Percentiles rank a stretch among this genome's conserved stretches.
phyloP scores from a whole-genome alignment of 30 jellyfish, hydroid and myxozoan species.

The Nemopilema nomurai region DNA sequence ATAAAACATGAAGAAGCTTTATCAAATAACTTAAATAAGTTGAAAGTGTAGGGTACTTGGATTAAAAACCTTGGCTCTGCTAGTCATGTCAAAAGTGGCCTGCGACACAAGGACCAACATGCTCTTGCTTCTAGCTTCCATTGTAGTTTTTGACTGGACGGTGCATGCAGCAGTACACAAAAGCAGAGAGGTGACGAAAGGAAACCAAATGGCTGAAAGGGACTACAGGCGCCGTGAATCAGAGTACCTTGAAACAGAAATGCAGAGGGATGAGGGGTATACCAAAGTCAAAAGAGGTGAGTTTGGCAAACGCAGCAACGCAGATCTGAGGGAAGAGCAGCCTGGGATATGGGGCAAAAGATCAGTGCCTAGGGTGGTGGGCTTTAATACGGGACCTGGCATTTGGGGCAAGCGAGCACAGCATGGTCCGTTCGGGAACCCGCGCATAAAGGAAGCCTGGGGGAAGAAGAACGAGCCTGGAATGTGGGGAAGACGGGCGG shows the following conservation, averaged over 20 bases:
- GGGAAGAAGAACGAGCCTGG: neutral
- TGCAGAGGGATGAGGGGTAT: neutral
- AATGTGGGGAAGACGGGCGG: neutral
- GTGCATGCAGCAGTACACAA: neutral
- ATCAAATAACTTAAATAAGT: neutral
- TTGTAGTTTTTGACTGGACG: neutral
- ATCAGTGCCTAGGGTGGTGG: neutral
- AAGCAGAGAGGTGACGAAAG: neutral
- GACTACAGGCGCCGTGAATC: neutral
- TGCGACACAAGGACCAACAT: neutral
- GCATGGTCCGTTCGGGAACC: neutral
- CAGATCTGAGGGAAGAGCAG: neutral
- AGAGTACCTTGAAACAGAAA: neutral
- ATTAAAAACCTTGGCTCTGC: neutral
- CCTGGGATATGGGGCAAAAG: slow-evolving; percentile 50
- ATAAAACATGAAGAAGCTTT: neutral
- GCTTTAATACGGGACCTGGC: neutral
- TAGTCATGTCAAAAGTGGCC: neutral
- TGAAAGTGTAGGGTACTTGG: neutral
- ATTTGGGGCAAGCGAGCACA: slow-evolving; percentile 40
- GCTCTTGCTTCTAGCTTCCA: neutral
- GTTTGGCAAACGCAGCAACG: neutral
- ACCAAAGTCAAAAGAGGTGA: neutral
- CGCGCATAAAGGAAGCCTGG: neutral
- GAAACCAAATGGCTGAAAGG: neutral